A percentile compares a stretch with the other conserved stretches of the same genome.
phyloP scores from a whole-genome alignment of 2,113 vertebrate species.

The Accipiter virgatus region DNA sequence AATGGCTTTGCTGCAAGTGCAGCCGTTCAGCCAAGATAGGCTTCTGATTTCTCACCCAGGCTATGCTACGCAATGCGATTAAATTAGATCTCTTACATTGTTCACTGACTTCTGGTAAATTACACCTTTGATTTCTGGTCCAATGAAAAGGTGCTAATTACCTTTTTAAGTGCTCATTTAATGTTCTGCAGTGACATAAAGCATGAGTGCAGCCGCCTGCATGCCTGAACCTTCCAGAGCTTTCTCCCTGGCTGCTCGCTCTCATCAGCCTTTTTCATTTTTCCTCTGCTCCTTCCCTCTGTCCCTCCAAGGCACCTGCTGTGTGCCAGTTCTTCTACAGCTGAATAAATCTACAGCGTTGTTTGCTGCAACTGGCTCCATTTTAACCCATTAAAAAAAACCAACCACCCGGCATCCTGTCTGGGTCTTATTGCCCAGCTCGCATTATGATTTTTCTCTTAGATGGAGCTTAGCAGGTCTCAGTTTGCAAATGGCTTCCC shows the following conservation, averaged over 20 bases:
- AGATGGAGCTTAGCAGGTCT: background rate
- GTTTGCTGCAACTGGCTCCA: slow-evolving; percentile 28
- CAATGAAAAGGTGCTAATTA: slow-evolving; percentile 71
- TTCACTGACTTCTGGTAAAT: slow-evolving; percentile 69
- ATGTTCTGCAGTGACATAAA: slow-evolving; percentile 68
- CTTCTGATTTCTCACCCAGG: slow-evolving; percentile 38
- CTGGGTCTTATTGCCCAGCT: background rate
- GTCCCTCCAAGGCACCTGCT: slow-evolving; percentile 48
- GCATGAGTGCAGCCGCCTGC: slow-evolving; percentile 44
- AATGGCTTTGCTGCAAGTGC: background rate
- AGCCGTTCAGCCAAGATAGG: background rate
- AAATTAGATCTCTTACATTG: slow-evolving; percentile 66
- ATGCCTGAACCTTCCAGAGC: slow-evolving; percentile 50
- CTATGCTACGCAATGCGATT: background rate
- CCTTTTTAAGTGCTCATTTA: slow-evolving; percentile 68
- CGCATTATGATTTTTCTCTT: background rate
- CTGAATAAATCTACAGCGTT: slow-evolving; percentile 23
- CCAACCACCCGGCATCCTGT: background rate
- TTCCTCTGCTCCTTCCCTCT: slow-evolving; percentile 26
- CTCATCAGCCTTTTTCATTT: slow-evolving; percentile 45
- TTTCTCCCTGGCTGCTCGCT: slow-evolving; percentile 42
- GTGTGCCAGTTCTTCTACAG: slow-evolving; percentile 15
- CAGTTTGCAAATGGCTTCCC: background rate
- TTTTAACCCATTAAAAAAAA: slow-evolving; percentile 4
- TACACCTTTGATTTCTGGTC: slow-evolving; percentile 71